phyloP scores from a whole-genome alignment of 2,888 invertebrate genomes.

The Drosophila siamana region DNA sequence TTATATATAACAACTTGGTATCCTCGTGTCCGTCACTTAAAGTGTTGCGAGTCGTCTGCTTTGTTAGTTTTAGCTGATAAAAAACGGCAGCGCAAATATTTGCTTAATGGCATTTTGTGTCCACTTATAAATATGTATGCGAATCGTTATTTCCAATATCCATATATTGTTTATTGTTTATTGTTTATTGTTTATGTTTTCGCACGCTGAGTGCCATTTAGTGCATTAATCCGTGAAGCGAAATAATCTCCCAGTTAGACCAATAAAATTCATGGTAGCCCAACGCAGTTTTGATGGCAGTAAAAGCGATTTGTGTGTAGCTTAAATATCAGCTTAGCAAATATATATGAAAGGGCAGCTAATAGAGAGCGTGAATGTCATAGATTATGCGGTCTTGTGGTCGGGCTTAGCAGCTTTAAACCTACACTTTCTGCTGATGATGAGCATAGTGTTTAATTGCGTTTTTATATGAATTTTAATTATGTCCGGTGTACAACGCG shows the following conservation, averaged over 20 bases:
- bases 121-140: conserved; percentile 41
- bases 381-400: neutral
- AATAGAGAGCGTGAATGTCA: neutral
- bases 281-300: conserved; percentile 1
- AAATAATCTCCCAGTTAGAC: conserved; percentile 39
- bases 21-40: neutral
- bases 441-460: neutral
- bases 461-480: neutral
- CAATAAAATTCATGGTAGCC: conserved; percentile 37
- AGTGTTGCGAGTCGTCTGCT: neutral
- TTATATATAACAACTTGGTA: no score
- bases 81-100: conserved; percentile 42
- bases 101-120: conserved; percentile 42
- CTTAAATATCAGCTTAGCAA: conserved; percentile 17
- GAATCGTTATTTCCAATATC: conserved; percentile 18
- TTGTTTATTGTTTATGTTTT: conserved; percentile 33
- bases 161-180: conserved; percentile 31
- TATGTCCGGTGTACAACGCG: no score
- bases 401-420: neutral
- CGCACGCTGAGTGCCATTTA: conserved; percentile 45
- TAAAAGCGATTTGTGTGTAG: conserved; percentile 38
- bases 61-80: conserved; percentile 25
- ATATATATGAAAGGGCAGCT: neutral
- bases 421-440: neutral
- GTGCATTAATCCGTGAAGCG: conserved; percentile 53